A percentile compares a stretch with the other conserved stretches of the same genome.
Conservation (phyloP, 2,888 invertebrate species). For the Orchesella flavescens region DNA sequence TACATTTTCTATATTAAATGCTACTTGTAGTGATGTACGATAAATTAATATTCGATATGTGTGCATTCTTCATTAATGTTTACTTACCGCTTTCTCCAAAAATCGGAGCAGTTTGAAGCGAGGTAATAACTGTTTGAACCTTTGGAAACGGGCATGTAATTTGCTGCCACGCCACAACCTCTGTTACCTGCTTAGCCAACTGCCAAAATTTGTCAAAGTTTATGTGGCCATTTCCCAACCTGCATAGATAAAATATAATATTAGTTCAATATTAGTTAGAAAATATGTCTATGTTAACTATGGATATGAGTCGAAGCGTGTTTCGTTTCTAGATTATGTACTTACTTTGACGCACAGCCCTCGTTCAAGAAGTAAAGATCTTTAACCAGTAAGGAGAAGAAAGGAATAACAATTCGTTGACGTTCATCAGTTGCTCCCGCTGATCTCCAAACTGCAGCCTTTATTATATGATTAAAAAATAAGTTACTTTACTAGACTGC, state of each 20-base stretch:
- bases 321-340: conserved; percentile 7
- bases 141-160: conserved; percentile 72
- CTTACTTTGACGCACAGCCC: conserved; percentile 75
- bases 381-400: conserved; percentile 77
- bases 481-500: no score
- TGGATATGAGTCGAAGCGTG: neutral
- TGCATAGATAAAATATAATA: conserved; percentile 49
- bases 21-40: no score
- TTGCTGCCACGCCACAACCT: conserved; percentile 76
- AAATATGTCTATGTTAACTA: neutral
- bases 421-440: conserved; percentile 72
- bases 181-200: conserved; percentile 76
- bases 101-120: conserved; percentile 70
- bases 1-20: neutral
- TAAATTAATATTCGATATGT: no score
- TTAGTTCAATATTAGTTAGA: neutral
- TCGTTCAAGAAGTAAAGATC: conserved; percentile 77
- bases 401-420: conserved; percentile 77
- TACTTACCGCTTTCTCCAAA: conserved; percentile 71
- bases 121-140: conserved; percentile 68
- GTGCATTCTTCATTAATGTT: no score
- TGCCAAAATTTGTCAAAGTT: conserved; percentile 77
- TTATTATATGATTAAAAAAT: conserved; percentile 12
- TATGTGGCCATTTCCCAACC: conserved; percentile 75
- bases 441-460: conserved; percentile 75